A percentile compares a stretch with the other conserved stretches of the same genome.
Evolutionary conservation across 1,140 invertebrate genomes (phyloP).

Genomic region (Drosophila asahinai): DNA sequence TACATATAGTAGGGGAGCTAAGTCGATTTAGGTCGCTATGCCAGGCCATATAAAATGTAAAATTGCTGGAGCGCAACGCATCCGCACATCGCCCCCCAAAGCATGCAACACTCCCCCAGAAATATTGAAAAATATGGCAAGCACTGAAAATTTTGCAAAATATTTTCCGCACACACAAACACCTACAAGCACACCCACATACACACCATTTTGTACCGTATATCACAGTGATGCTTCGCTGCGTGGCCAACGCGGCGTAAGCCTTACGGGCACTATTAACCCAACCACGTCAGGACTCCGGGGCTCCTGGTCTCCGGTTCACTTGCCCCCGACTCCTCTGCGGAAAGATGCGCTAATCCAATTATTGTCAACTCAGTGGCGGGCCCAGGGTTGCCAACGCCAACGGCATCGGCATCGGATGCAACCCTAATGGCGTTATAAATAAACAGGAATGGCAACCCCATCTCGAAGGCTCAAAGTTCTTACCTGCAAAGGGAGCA

Average conservation of each 20-base stretch:
- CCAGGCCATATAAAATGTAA: slow-evolving; percentile 75
- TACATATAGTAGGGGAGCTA: slow-evolving; percentile 9
- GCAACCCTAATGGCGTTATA: slow-evolving; percentile 57
- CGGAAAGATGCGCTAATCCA: slow-evolving; percentile 78
- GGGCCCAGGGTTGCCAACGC: slow-evolving; percentile 38
- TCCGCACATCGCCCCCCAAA: slow-evolving; percentile 1
- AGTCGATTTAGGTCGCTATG: slow-evolving; percentile 73
- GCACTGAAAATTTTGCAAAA: slow-evolving; percentile 71
- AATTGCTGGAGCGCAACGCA: slow-evolving; percentile 69
- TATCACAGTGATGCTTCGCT: slow-evolving; percentile 66
- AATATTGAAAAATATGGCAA: slow-evolving; percentile 67
- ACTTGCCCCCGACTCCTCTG: slow-evolving; percentile 25
- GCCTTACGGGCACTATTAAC: slow-evolving; percentile 74
- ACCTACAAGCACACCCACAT: slow-evolving; percentile 4
- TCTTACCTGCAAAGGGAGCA: slow-evolving; percentile 66
- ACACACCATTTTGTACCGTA: slow-evolving; percentile 7
- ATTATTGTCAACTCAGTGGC: slow-evolving; percentile 84
- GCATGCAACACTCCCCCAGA: slow-evolving; percentile 14
- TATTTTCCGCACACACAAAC: slow-evolving; percentile 43
- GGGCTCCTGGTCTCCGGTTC: slow-evolving; percentile 4
- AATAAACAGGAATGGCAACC: slow-evolving; percentile 52
- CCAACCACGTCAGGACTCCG: slow-evolving; percentile 26
- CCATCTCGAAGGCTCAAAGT: slow-evolving; percentile 4
- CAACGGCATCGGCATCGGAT: not conserved
- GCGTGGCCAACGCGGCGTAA: slow-evolving; percentile 68